These are phyloP conservation scores for Aythya baeri DNA, from an alignment of 2,113 vertebrate genomes.

Conservation along the genomic window DNA sequence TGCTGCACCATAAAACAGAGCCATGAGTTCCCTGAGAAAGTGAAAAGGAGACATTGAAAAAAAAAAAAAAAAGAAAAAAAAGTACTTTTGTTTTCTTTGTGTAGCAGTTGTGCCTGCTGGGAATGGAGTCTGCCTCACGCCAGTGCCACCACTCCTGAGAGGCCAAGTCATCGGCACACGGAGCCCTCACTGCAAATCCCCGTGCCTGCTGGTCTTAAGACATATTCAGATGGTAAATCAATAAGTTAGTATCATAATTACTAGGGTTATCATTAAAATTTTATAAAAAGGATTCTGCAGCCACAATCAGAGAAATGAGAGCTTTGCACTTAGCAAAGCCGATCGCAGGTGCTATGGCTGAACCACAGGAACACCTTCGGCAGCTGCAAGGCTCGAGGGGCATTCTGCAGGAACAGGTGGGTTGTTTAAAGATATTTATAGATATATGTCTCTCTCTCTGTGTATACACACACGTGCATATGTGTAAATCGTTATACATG, in stretches of 20 bases:
- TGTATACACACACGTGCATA: too few species aligned
- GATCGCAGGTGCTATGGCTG: neutral
- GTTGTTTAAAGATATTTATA: neutral
- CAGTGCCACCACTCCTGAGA: neutral
- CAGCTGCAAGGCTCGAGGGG: neutral
- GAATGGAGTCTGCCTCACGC: neutral
- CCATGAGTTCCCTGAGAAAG: conserved; percentile 38
- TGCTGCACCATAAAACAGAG: conserved; percentile 66
- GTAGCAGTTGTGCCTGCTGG: conserved; percentile 27
- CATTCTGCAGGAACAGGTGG: neutral
- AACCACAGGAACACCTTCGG: neutral
- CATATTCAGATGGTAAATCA: neutral
- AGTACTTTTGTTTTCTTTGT: conserved; percentile 5
- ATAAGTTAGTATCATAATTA: neutral
- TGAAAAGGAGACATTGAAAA: conserved; percentile 42
- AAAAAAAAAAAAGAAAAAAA: neutral
- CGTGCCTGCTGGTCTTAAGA: neutral
- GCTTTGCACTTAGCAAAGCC: neutral
- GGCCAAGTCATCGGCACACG: neutral
- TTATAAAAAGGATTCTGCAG: neutral
- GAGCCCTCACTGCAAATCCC: conserved; percentile 1
- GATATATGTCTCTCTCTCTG: neutral
- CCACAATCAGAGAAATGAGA: neutral
- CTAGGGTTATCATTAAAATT: neutral
- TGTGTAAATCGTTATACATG: too few species aligned